Base-by-base conservation (phyloP, 2,888 invertebrate genomes). In the Strigamia maritima region DNA sequence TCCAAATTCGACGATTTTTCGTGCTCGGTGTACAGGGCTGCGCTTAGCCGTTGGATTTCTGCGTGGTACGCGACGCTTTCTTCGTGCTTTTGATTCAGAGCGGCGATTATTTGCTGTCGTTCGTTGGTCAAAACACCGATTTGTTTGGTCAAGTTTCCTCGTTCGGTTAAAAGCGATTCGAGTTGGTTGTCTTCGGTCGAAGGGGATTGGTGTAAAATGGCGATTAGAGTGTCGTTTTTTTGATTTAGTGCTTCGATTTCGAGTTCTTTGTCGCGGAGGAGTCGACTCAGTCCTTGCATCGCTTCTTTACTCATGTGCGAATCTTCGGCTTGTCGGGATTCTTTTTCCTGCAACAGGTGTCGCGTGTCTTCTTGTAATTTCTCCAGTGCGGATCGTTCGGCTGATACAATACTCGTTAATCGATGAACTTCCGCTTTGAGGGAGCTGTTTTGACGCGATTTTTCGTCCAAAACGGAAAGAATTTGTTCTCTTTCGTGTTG, bases 1-100 rank as follows among this genome's bases (percentile, higher is more conserved):
- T 84, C 82, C 26, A 86, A 81, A 35, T 82, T 81, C 75, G 85
- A 84, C 79, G 82, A 82, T 78, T 83, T 83, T 60, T 84, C 83
- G 8, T 80, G 82, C 77, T 84, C 83, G 16, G 81, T 78, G 16
- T 80, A 81, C 10, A 85, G 80, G 14, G 83, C 80, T 3, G 81
- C 83, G 16, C 83, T 83, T 70, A 96, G 86, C 35, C 94, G 89
- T 85, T 95, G 93, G 80, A 95, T 92, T 88, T 97, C 96, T 38
- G 88, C 89, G 83, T 96, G 94, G 85, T 95, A 96, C 81, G 92
- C 90, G 35, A 94, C 86, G 84, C 91, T 94, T 87, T 96, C 95
- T 80, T 92, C 90, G 83, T 96, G 95, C 86, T 96, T 96, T 79
- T 91, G 88, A 83, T 92, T 93, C 0, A 95, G 83, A 24, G 85